Conservation (phyloP, 2,113 vertebrate species). For the human region GRCh38 chr9:4032001-4032500, state of each 20-base stretch:
- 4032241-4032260: background rate
- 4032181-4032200: background rate
- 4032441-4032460: background rate
- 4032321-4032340: background rate
- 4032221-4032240: background rate
- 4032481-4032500: slow-evolving; percentile 8
- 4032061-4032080: background rate
- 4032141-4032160: background rate
- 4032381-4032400: background rate
- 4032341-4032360: background rate
- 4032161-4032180: background rate
- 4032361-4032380: background rate
- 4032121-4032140: background rate
- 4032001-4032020: background rate
- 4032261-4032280: background rate
- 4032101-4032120: background rate
- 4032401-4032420: background rate
- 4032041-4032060: background rate
- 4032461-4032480: background rate
- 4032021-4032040: background rate
- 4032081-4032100: too few species aligned
- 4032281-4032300: background rate
- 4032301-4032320: background rate
- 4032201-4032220: background rate
- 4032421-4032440: background rate